phyloP scores from a whole-genome alignment of 2,888 invertebrate species.

The Cheilosia vernalis region DNA sequence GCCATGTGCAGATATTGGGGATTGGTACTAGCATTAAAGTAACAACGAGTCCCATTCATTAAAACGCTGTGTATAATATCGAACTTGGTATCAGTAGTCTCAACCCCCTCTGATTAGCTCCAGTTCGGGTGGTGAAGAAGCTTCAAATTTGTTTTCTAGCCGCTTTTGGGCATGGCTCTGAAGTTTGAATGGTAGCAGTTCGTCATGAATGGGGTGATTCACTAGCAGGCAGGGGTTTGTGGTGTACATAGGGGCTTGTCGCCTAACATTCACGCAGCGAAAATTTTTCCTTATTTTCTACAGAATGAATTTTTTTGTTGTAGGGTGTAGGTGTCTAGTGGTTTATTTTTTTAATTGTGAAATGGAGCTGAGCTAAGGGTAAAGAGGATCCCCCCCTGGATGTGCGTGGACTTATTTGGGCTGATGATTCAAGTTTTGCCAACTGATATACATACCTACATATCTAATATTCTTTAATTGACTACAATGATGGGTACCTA shows the following conservation, averaged over 20 bases:
- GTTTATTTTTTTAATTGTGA: constrained; percentile 4
- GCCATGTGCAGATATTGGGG: constrained; percentile 62
- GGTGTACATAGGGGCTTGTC: constrained; percentile 33
- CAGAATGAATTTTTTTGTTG: background rate
- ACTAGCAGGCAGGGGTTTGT: constrained; percentile 7
- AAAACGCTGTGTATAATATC: constrained; percentile 17
- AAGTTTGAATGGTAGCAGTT: constrained; percentile 2
- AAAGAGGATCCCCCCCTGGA: background rate
- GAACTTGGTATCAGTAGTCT: constrained; percentile 19
- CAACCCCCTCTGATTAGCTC: constrained; percentile 2
- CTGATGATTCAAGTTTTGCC: constrained; percentile 8
- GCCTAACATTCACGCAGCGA: background rate
- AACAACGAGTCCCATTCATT: constrained; percentile 62
- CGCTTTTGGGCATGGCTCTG: constrained; percentile 20
- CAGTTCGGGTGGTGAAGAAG: constrained; percentile 12
- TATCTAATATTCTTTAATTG: background rate
- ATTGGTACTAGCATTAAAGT: constrained; percentile 34
- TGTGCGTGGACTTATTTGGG: background rate
- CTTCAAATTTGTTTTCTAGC: constrained; percentile 6
- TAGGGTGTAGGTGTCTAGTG: background rate
- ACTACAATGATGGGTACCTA: background rate
- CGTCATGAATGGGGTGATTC: constrained; percentile 19
- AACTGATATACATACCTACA: too few species aligned
- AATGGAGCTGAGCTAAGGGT: background rate
- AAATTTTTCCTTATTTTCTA: constrained; percentile 35